phyloP scores from a whole-genome alignment of 2,888 invertebrate genomes.

The Lycia hirtaria region DNA sequence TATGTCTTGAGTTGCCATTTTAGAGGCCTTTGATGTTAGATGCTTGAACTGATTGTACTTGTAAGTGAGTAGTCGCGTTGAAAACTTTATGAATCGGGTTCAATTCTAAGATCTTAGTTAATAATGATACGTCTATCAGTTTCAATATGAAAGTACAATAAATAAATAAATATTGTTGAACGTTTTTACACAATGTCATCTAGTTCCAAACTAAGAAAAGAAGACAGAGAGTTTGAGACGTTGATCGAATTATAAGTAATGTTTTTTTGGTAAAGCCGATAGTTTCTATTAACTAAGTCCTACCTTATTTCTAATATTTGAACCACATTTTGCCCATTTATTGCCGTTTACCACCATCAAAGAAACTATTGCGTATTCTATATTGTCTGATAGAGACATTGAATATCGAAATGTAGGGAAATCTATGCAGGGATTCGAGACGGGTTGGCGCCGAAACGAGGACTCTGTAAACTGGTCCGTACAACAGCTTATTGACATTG shows the following conservation, averaged over 20 bases:
- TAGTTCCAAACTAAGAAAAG: too few species aligned
- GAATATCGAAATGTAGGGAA: slow-evolving; percentile 29
- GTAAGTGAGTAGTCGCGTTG: not conserved
- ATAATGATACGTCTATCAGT: not conserved
- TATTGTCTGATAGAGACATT: slow-evolving; percentile 8
- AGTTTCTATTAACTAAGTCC: too few species aligned
- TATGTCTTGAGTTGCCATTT: not conserved
- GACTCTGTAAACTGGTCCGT: slow-evolving; percentile 18
- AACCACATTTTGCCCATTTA: not conserved
- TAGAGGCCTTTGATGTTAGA: slow-evolving; percentile 1
- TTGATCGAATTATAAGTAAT: too few species aligned
- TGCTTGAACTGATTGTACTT: not conserved
- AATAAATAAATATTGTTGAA: too few species aligned
- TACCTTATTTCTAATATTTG: too few species aligned
- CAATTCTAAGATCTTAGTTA: not conserved
- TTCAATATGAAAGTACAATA: too few species aligned
- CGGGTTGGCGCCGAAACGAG: slow-evolving; percentile 36
- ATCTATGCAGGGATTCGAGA: slow-evolving; percentile 34
- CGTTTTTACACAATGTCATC: too few species aligned
- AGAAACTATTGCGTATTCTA: slow-evolving; percentile 3
- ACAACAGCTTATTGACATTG: slow-evolving; percentile 22
- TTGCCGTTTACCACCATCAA: not conserved
- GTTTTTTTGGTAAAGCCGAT: too few species aligned
- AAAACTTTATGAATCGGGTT: slow-evolving; percentile 1
- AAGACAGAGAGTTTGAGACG: too few species aligned